These are phyloP conservation scores for Pluvianellus socialis DNA, from an alignment of 2,113 vertebrate species.

Conservation along the genomic window DNA sequence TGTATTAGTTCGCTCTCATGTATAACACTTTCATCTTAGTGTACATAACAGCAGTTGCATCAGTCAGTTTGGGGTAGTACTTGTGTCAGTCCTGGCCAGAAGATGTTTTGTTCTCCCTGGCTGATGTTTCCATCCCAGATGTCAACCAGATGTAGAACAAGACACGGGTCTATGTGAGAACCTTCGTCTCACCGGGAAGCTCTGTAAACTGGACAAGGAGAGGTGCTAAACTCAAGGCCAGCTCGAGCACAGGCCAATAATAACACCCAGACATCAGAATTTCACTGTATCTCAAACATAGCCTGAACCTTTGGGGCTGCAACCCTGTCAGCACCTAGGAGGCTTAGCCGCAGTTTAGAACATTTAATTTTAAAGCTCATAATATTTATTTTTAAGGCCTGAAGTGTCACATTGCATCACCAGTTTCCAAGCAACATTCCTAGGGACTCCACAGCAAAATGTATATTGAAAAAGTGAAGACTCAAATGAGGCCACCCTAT, in stretches of 20 bases:
- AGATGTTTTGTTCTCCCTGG: conserved; percentile 19
- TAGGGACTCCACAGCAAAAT: not conserved
- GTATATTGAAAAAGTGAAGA: not conserved
- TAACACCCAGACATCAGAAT: not conserved
- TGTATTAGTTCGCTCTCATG: not conserved
- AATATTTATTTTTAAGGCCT: not conserved
- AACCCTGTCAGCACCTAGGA: not conserved
- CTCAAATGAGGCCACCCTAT: not conserved
- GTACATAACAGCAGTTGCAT: not conserved
- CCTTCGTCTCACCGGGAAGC: not conserved
- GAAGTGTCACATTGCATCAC: not conserved
- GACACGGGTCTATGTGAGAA: not conserved
- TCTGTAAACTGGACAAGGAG: not conserved
- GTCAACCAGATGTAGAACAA: conserved; percentile 43
- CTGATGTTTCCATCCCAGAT: conserved; percentile 17
- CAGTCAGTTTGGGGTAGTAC: not conserved
- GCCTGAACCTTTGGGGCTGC: not conserved
- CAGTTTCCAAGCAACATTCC: not conserved
- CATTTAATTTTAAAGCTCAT: not conserved
- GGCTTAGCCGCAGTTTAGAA: not conserved
- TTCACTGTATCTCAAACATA: not conserved
- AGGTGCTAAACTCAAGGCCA: conserved; percentile 23
- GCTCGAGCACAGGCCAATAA: not conserved
- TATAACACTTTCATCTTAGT: not conserved
- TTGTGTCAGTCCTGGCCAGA: not conserved